Evolutionary conservation across 30 jellyfish, hydroid and myxozoan species (phyloP).

Genomic region (Turritopsis dohrnii): DNA sequence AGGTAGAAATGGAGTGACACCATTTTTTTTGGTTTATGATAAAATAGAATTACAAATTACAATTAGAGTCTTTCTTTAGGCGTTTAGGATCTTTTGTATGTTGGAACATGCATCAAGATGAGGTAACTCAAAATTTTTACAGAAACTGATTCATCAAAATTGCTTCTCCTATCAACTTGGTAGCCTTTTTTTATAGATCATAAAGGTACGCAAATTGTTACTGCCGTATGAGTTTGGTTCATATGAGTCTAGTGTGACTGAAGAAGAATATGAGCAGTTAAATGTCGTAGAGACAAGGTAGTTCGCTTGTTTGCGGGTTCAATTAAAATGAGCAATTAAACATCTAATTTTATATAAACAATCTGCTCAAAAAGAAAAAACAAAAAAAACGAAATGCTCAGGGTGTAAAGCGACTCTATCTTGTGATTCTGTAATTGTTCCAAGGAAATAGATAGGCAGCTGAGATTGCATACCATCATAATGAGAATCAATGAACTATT

Average conservation of each 20-base stretch:
- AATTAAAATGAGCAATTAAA: too few relatives aligned
- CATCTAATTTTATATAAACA: too few relatives aligned
- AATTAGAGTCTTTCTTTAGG: conserved; percentile 14
- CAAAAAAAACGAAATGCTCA: too few relatives aligned
- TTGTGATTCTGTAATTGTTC: too few relatives aligned
- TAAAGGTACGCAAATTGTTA: background rate
- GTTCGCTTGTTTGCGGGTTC: background rate
- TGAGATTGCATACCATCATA: too few relatives aligned
- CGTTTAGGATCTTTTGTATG: conserved; percentile 91
- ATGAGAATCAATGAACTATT: too few relatives aligned
- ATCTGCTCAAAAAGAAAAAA: too few relatives aligned
- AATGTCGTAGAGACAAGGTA: background rate
- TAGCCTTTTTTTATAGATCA: background rate
- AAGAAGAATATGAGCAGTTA: conserved; percentile 1
- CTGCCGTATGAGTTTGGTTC: background rate
- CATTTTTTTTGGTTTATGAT: too few relatives aligned
- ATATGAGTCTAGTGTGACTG: background rate
- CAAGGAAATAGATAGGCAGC: too few relatives aligned
- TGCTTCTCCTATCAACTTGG: background rate
- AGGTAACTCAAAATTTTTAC: conserved; percentile 37
- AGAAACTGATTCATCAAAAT: background rate
- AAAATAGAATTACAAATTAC: too few relatives aligned
- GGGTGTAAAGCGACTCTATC: too few relatives aligned
- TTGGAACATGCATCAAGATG: conserved; percentile 75
- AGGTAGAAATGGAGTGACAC: conserved; percentile 10